Conservation (phyloP, 2,888 invertebrate species). For the Platypus cylindrus region DNA sequence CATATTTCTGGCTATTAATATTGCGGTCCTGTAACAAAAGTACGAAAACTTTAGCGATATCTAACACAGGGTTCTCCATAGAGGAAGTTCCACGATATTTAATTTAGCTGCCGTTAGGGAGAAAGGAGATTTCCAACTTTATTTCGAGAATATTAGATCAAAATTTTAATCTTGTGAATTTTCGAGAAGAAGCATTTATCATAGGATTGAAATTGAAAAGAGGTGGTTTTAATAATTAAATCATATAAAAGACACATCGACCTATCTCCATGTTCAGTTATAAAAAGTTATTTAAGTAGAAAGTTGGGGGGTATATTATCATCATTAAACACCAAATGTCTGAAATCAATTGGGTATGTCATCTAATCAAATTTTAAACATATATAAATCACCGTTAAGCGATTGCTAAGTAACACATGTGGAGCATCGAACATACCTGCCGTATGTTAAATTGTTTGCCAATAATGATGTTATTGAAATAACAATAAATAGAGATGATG, state of each 20-base stretch:
- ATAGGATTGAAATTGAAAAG: slow-evolving; percentile 17
- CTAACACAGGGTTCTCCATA: slow-evolving; percentile 28
- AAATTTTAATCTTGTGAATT: slow-evolving; percentile 17
- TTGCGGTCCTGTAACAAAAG: too few species aligned
- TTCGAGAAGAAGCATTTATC: slow-evolving; percentile 18
- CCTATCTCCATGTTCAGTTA: not conserved
- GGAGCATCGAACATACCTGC: slow-evolving; percentile 13
- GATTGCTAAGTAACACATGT: slow-evolving; percentile 11
- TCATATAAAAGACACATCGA: not conserved
- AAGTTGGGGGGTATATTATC: not conserved
- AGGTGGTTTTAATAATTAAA: slow-evolving; percentile 8
- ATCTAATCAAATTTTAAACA: slow-evolving; percentile 4
- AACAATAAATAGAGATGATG: slow-evolving; percentile 14
- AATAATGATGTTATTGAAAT: slow-evolving; percentile 16
- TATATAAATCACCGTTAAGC: slow-evolving; percentile 6
- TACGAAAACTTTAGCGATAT: too few species aligned
- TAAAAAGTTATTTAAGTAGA: not conserved
- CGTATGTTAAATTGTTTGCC: slow-evolving; percentile 17
- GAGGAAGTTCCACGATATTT: slow-evolving; percentile 25
- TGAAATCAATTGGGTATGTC: slow-evolving; percentile 5
- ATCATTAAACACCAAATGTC: not conserved
- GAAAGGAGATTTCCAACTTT: slow-evolving; percentile 20
- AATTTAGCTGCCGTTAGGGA: slow-evolving; percentile 26
- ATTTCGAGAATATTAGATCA: slow-evolving; percentile 22
- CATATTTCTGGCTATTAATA: too few species aligned